Conservation (phyloP, 2,113 vertebrate genomes). For the Lophura nycthemera region DNA sequence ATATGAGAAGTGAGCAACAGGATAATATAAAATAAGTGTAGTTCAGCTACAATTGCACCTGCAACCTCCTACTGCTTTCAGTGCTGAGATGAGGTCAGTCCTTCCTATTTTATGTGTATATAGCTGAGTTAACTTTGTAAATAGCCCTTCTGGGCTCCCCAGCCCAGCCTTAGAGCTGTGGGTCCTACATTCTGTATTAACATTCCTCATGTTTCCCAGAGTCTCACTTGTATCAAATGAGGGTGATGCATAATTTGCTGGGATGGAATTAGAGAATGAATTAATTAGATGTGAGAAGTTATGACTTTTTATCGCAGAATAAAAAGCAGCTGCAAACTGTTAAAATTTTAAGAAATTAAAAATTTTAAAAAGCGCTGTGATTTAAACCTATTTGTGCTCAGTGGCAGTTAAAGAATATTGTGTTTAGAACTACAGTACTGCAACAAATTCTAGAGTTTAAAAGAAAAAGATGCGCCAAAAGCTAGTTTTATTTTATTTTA, state of each 20-base stretch:
- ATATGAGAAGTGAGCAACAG: not conserved
- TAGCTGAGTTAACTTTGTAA: not conserved
- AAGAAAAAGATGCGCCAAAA: not conserved
- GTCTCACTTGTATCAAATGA: not conserved
- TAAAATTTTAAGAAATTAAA: not conserved
- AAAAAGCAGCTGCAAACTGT: not conserved
- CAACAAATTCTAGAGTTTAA: not conserved
- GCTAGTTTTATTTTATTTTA: not conserved
- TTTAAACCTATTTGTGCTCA: not conserved
- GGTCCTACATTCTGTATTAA: not conserved
- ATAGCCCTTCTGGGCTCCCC: not conserved
- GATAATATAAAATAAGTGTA: not conserved
- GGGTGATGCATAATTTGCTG: not conserved
- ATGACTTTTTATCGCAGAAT: not conserved
- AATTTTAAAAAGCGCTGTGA: not conserved
- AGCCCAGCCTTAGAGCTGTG: not conserved
- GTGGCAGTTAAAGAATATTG: not conserved
- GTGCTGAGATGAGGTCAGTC: not conserved
- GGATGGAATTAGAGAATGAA: not conserved
- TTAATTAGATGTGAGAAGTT: not conserved
- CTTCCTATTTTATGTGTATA: not conserved
- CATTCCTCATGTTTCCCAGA: not conserved
- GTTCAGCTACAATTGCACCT: not conserved
- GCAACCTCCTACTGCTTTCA: not conserved
- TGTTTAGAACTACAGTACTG: not conserved